phyloP scores from a whole-genome alignment of 2,113 vertebrate genomes.

The Barbus barbus region DNA sequence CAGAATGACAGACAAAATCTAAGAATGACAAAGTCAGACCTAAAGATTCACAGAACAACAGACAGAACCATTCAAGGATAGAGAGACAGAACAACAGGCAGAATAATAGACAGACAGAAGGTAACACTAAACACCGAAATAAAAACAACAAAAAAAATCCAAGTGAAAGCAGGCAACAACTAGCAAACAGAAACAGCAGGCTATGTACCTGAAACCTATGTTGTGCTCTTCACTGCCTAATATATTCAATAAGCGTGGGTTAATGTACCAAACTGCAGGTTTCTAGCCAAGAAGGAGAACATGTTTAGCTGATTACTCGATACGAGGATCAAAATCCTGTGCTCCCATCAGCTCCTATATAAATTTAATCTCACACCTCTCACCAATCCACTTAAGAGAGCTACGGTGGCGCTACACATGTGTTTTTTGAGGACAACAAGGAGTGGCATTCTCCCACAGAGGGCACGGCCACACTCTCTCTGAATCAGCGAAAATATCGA shows the following conservation, averaged over 20 bases:
- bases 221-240: conserved; percentile 1
- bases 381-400: conserved; percentile 51
- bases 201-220: not conserved
- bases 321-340: conserved; percentile 6
- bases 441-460: conserved; percentile 24
- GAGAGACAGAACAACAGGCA: too few relatives aligned
- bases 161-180: not conserved
- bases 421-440: conserved; percentile 34
- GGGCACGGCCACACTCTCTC: conserved; percentile 37
- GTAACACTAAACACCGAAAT: too few relatives aligned
- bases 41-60: too few relatives aligned
- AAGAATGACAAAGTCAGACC: too few relatives aligned
- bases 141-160: too few relatives aligned
- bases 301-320: not conserved
- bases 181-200: not conserved
- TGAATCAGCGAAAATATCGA: conserved; percentile 46
- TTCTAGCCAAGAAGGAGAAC: not conserved
- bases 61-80: too few relatives aligned
- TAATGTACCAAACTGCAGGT: not conserved
- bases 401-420: not conserved
- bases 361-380: conserved; percentile 25
- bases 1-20: too few relatives aligned
- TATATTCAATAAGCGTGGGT: not conserved
- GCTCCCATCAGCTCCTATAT: not conserved
- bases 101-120: too few relatives aligned